Conservation (phyloP, 2,113 vertebrate genomes). For the Vidua macroura region DNA sequence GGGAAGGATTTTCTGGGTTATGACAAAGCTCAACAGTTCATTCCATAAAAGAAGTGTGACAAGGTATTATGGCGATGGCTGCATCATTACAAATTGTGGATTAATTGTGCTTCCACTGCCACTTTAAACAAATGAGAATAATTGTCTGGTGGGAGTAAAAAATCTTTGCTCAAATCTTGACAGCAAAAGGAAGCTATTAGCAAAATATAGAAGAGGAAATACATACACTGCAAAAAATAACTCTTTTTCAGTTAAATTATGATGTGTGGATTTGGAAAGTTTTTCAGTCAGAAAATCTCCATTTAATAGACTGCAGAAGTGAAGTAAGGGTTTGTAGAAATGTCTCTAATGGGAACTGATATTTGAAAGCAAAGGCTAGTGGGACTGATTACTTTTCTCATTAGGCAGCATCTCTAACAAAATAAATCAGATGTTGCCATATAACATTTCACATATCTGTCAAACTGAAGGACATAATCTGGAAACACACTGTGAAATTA, state of each 20-base stretch:
- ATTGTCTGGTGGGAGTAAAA: background rate
- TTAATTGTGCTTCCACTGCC: background rate
- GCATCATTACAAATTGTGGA: background rate
- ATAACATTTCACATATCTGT: slow-evolving; percentile 14
- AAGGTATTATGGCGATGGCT: background rate
- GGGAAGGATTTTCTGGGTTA: background rate
- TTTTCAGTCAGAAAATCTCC: slow-evolving; percentile 29
- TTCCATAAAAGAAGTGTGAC: background rate
- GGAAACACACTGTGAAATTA: slow-evolving; percentile 41
- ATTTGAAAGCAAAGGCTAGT: slow-evolving; percentile 39
- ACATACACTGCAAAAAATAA: background rate
- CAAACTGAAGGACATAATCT: background rate
- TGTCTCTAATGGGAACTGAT: slow-evolving; percentile 27
- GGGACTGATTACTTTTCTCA: slow-evolving; percentile 46
- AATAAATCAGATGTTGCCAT: slow-evolving; percentile 18
- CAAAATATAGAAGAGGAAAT: background rate
- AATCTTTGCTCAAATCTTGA: background rate
- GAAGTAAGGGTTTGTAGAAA: background rate
- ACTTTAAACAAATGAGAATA: background rate
- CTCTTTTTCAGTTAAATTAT: background rate
- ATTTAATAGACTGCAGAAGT: slow-evolving; percentile 20
- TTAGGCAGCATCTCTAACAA: slow-evolving; percentile 2
- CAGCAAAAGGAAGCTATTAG: background rate
- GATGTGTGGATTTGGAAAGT: background rate
- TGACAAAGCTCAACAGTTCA: background rate